Conservation (phyloP, 2,113 vertebrate species). For the Engystomops pustulosus region DNA sequence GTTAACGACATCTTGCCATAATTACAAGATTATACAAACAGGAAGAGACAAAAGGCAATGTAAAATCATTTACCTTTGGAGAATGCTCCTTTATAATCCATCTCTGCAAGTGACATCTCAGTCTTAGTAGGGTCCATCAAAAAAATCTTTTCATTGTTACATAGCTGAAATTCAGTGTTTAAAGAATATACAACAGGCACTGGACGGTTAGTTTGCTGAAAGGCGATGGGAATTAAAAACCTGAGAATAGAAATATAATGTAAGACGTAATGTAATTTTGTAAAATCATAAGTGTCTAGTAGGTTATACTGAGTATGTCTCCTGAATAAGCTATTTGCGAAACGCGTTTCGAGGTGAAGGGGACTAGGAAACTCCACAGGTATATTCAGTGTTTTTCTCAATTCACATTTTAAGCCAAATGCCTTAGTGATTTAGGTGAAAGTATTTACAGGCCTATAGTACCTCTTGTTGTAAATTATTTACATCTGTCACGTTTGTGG, state of each 20-base stretch:
- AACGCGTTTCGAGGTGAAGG: no score
- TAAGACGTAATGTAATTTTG: background rate
- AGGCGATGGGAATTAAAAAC: conserved; percentile 94
- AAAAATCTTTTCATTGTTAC: conserved; percentile 97
- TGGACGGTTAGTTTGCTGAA: conserved; percentile 97
- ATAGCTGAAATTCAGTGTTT: conserved; percentile 97
- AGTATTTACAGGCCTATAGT: no score
- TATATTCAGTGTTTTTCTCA: no score
- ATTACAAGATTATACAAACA: background rate
- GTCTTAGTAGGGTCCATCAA: conserved; percentile 87
- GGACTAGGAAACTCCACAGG: no score
- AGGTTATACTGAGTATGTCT: background rate
- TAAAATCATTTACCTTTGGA: conserved; percentile 86
- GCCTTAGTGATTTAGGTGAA: no score
- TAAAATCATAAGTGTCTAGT: background rate
- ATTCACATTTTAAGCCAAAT: no score
- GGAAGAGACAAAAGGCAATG: background rate
- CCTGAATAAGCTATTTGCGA: no score
- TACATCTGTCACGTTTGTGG: no score
- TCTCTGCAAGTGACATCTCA: conserved; percentile 91
- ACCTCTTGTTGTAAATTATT: no score
- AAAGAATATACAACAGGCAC: conserved; percentile 95
- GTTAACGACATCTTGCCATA: no score
- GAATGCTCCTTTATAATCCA: conserved; percentile 98
- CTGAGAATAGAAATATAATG: conserved; percentile 66